Conservation (phyloP, 30 jellyfish, hydroid and myxozoan species). For the Turritopsis rubra region DNA sequence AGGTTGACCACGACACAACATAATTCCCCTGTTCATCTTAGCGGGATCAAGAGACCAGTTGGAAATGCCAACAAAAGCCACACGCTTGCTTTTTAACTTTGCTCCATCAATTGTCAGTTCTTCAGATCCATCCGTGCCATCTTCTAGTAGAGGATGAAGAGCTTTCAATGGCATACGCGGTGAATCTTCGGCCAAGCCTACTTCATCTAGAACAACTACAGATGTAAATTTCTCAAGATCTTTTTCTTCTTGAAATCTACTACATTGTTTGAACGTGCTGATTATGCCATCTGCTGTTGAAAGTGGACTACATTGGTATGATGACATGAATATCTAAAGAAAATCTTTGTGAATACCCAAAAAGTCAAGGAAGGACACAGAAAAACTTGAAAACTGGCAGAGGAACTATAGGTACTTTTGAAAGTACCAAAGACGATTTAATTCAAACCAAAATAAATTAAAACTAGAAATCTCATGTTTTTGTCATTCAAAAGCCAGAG, state of each 20-base stretch:
- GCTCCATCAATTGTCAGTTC: slow-evolving; percentile 53
- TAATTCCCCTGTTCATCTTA: slow-evolving; percentile 62
- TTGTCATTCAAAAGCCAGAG: not conserved
- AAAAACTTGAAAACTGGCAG: too few relatives aligned
- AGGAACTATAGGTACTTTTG: too few relatives aligned
- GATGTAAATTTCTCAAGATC: slow-evolving; percentile 54
- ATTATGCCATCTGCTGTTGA: slow-evolving; percentile 63
- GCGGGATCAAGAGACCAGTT: slow-evolving; percentile 79
- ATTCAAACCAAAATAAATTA: too few relatives aligned
- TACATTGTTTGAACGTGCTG: slow-evolving; percentile 50
- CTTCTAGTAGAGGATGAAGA: slow-evolving; percentile 74
- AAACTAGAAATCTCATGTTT: too few relatives aligned
- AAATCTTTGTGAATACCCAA: not conserved
- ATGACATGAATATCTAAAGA: slow-evolving; percentile 46
- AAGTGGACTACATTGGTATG: slow-evolving; percentile 77
- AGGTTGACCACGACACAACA: slow-evolving; percentile 62
- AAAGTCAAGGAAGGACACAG: not conserved
- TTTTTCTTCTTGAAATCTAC: slow-evolving; percentile 71
- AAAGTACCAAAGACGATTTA: too few relatives aligned
- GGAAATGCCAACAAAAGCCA: slow-evolving; percentile 63
- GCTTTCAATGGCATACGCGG: slow-evolving; percentile 80
- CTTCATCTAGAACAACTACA: slow-evolving; percentile 81
- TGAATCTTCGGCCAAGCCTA: slow-evolving; percentile 74
- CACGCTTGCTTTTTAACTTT: slow-evolving; percentile 43
- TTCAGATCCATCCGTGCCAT: slow-evolving; percentile 83